These are phyloP conservation scores for Mormyrus hasselquistii DNA, from an alignment of 2,797 vertebrate genomes.

Conservation along the genomic window DNA sequence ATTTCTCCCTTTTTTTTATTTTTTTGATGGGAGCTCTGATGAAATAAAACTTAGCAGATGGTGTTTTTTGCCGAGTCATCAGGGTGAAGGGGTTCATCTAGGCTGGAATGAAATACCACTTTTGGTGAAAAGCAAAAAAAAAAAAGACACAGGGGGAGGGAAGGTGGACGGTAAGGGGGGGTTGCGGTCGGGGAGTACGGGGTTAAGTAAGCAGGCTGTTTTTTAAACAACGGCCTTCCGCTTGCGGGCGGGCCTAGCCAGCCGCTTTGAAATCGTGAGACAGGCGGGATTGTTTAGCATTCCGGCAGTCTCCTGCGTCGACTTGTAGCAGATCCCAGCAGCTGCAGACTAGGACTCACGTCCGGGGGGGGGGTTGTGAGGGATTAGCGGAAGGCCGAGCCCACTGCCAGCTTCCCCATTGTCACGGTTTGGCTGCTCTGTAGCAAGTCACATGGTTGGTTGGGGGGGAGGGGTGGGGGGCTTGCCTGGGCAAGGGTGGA, in stretches of 20 bases:
- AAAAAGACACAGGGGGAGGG: neutral
- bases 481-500: neutral
- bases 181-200: constrained; percentile 38
- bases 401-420: constrained; percentile 64
- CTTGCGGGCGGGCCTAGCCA: constrained; percentile 45
- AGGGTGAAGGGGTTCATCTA: constrained; percentile 42
- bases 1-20: constrained; percentile 29
- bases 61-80: constrained; percentile 50
- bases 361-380: neutral
- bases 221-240: constrained; percentile 53
- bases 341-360: constrained; percentile 26
- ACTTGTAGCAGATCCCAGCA: constrained; percentile 65
- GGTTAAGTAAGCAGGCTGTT: constrained; percentile 55
- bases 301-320: constrained; percentile 61
- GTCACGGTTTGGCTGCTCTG: constrained; percentile 57
- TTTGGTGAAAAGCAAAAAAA: neutral
- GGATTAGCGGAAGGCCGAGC: constrained; percentile 40
- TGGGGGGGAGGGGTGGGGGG: neutral
- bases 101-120: constrained; percentile 20
- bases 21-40: constrained; percentile 22
- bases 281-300: constrained; percentile 60
- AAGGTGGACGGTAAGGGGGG: constrained; percentile 26
- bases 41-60: constrained; percentile 29
- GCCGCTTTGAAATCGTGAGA: constrained; percentile 53
- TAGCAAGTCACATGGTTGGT: constrained; percentile 29